Evolutionary conservation across 2,888 invertebrate genomes (phyloP), one percentile per base, ranked within the genome.

Genomic region (Candidula unifasciata): DNA sequence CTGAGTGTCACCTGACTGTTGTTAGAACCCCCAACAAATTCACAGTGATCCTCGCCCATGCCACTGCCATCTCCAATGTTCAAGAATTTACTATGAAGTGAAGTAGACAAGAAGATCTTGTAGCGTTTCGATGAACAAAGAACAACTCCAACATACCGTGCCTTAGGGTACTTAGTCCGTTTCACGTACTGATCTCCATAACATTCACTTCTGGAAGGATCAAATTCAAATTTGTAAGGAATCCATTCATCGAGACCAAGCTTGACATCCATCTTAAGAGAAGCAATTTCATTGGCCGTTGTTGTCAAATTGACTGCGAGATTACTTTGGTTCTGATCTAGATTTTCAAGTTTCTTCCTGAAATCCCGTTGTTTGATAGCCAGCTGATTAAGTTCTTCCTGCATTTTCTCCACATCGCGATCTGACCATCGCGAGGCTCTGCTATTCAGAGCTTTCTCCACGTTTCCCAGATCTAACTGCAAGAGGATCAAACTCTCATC

Each of bases 11-110:
- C 84, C 35, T 64, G 78, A 5, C 84, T 74, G 27, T 80, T 74
- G 54, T 74, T 60, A 27, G 44, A n/a, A 13, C 44, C 90, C 37
- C 90, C 90, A 27, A 92, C 90, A 88, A 91, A 92, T 80, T 92
- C 90, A 87, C 92, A 92, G 82, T 92, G 92, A 85, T 92, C 92
- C 76, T 92, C 90, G 10, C 92, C 92, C 79, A 88, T 77, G 3
- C 90, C 89, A 3, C 73, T 71, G 0, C 83, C 87, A 83, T 92
- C 92, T 8, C 90, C 92, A 80, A 92, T 89, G 82, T 91, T 90
- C 54, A 90, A 83, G 87, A 91, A 92, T 18, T 86, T 89, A 24
- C 87, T 88, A 13, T 86, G 76, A 74, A 91, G 85, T 24, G 87
- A 87, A 52, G 90, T 87, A 77, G 90, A 89, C 21, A 92, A 86